Evolutionary conservation across 2,797 vertebrate species (phyloP), one percentile per base, ranked within the genome.

Genomic region (Prunella strophiata): DNA sequence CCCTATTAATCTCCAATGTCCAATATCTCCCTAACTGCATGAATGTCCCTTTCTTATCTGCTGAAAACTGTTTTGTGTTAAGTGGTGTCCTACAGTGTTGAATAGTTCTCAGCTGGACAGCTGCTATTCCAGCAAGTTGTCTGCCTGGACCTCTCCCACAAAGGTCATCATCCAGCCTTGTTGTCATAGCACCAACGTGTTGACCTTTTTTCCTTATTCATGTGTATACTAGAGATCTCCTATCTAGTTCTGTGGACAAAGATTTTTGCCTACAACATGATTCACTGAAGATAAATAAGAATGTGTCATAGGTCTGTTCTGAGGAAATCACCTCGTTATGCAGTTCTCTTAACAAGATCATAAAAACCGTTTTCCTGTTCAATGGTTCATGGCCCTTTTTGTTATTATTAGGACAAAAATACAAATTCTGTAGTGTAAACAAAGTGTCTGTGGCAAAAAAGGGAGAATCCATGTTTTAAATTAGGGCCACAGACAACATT

Each of bases 281-380:
- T 83, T 96, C 92, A 94, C n/a, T 88, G 65, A 80, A 91, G 84
- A 85, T 54, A 77, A 91, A 86, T 76, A 95, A 1, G 26, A 89
- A 88, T 74, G 73, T 88, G 70, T 86, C 82, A 91, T 80, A 90
- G 42, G 36, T 71, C 47, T 81, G 6, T 95, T 90, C 85, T 50
- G 27, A 88, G 74, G 83, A 94, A 96, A 79, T 65, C n/a, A n/a
- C 42, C 27, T 88, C 30, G 5, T 83, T 74, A 76, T 71, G 21
- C 45, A 52, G 29, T 42, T 80, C 13, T 65, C 9, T 50, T 74
- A 80, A 90, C 0, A 5, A 55, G n/a, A 54, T 62, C 4, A 20
- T 43, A 65, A 86, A 91, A 90, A 34, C 18, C 0, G 6, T 55
- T 85, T 85, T 80, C 83, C 30, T 71, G 23, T 80, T 94, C 48